Evolutionary conservation across 2,797 vertebrate genomes (phyloP).

Genomic region (Gobio occitaniae): DNA sequence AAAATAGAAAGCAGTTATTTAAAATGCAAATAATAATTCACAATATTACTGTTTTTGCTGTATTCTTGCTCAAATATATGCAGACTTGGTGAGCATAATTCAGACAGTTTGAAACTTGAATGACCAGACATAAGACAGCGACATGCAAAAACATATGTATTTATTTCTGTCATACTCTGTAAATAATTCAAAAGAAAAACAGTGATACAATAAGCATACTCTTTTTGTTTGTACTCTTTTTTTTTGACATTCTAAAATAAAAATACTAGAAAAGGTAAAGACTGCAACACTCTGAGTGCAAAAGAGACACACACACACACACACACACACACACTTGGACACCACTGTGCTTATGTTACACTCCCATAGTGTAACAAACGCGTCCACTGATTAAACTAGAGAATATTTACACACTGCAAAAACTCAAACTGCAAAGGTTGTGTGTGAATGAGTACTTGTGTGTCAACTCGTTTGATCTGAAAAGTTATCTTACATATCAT

Average conservation of each 20-base stretch:
- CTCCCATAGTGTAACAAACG: slow-evolving; percentile 51
- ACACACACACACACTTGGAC: slow-evolving; percentile 29
- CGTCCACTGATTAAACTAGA: slow-evolving; percentile 40
- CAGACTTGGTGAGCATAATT: too few species aligned
- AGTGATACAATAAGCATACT: slow-evolving; percentile 52
- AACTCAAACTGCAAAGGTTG: slow-evolving; percentile 24
- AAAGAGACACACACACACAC: slow-evolving; percentile 46
- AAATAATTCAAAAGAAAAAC: slow-evolving; percentile 48
- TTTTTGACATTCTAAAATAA: slow-evolving; percentile 49
- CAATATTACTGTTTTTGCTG: background rate
- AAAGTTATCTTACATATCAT: slow-evolving; percentile 7
- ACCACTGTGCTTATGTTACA: slow-evolving; percentile 48
- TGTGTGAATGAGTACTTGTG: slow-evolving; percentile 14
- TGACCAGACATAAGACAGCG: slow-evolving; percentile 1
- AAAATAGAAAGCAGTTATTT: background rate
- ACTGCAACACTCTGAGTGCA: slow-evolving; percentile 58
- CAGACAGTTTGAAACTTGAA: background rate
- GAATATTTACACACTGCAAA: slow-evolving; percentile 55
- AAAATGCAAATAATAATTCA: background rate
- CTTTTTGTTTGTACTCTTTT: slow-evolving; percentile 43
- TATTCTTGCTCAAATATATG: background rate
- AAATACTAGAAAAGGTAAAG: slow-evolving; percentile 53
- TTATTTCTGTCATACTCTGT: slow-evolving; percentile 52
- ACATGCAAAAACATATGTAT: slow-evolving; percentile 50
- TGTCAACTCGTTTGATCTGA: background rate